These are phyloP conservation scores for Porites lutea DNA, from an alignment of 64 coral and sea anemone genomes.

Conservation along the genomic window DNA sequence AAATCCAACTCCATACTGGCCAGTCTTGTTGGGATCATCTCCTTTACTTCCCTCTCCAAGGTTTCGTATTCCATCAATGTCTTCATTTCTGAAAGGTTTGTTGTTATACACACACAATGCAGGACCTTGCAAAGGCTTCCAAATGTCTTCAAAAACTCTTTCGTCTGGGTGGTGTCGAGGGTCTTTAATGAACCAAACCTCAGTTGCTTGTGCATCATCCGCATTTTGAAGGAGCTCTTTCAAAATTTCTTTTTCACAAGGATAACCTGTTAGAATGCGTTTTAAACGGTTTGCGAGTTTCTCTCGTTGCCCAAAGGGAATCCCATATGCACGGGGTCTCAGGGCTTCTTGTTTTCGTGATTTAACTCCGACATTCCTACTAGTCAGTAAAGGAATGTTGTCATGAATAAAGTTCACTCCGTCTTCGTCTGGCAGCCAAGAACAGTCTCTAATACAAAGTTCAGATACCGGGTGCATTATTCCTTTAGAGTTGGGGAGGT, in stretches of 20 bases:
- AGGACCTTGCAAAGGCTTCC: slow-evolving; percentile 84
- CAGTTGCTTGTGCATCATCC: slow-evolving; percentile 88
- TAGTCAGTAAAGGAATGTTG: slow-evolving; percentile 17
- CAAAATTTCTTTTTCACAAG: slow-evolving; percentile 77
- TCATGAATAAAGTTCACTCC: slow-evolving; percentile 43
- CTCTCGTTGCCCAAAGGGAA: slow-evolving; percentile 86
- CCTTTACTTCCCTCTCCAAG: slow-evolving; percentile 87
- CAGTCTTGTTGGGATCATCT: slow-evolving; percentile 90
- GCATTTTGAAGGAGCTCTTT: slow-evolving; percentile 97
- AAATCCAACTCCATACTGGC: slow-evolving; percentile 90
- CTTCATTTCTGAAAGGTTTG: slow-evolving; percentile 73
- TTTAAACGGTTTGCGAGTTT: slow-evolving; percentile 84
- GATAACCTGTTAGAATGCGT: slow-evolving; percentile 74
- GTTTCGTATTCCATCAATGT: slow-evolving; percentile 76
- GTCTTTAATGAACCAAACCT: slow-evolving; percentile 85
- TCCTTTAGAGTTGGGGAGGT: slow-evolving; percentile 43
- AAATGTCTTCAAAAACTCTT: slow-evolving; percentile 75
- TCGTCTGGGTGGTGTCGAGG: slow-evolving; percentile 55
- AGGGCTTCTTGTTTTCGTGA: slow-evolving; percentile 64
- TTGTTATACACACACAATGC: slow-evolving; percentile 89
- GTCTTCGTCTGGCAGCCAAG: slow-evolving; percentile 73
- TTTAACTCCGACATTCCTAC: slow-evolving; percentile 49
- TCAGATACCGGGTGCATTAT: slow-evolving; percentile 44
- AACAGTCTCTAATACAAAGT: slow-evolving; percentile 68
- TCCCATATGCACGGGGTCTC: not conserved